Percentiles rank a stretch among this genome's conserved stretches.
Conservation (phyloP, 2,113 vertebrate species). For the Paradisaea rubra region DNA sequence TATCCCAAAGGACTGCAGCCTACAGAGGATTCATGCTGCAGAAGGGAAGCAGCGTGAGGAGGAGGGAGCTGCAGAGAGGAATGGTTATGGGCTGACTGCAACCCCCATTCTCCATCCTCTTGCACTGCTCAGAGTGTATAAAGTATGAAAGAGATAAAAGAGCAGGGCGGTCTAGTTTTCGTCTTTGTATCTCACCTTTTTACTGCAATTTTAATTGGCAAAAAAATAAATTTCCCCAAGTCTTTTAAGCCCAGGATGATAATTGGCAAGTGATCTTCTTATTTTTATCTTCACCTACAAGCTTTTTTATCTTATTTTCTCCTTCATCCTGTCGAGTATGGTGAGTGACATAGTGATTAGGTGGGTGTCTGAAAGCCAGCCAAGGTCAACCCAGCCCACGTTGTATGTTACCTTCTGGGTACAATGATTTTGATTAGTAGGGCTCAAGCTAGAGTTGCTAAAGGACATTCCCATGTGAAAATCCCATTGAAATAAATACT, state of each 20-base stretch:
- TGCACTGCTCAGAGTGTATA: neutral
- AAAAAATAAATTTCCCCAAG: neutral
- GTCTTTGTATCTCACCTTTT: neutral
- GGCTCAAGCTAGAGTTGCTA: neutral
- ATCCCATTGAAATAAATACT: neutral
- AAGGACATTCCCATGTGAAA: neutral
- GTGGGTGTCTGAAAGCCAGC: neutral
- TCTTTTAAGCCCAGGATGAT: neutral
- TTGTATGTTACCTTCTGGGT: neutral
- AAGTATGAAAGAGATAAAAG: neutral
- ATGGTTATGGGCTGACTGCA: neutral
- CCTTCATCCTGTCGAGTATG: fast-evolving
- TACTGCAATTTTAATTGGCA: neutral
- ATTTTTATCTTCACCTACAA: neutral
- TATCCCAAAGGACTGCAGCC: neutral
- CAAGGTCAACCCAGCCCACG: neutral
- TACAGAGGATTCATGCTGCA: fast-evolving
- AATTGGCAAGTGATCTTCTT: neutral
- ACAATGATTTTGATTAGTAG: neutral
- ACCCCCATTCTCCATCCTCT: fast-evolving
- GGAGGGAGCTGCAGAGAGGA: neutral
- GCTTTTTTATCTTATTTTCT: neutral
- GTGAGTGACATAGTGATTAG: neutral
- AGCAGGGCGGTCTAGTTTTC: neutral
- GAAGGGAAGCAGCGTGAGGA: neutral